Percentiles rank a stretch among this genome's conserved stretches.
These are phyloP conservation scores for Amphipyra berbera DNA, from an alignment of 2,888 invertebrate species.

Conservation along the genomic window DNA sequence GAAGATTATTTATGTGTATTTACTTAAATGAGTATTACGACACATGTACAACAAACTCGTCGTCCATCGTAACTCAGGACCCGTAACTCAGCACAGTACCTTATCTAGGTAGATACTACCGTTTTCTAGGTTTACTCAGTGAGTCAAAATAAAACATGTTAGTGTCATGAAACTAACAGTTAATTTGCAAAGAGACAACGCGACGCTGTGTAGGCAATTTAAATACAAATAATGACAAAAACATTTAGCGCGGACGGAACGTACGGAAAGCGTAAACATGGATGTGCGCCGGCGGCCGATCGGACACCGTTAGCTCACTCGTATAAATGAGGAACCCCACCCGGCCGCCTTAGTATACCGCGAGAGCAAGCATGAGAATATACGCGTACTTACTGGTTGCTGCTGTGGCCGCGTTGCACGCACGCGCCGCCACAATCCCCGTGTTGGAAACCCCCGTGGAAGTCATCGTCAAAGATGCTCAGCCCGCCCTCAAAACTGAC, in stretches of 20 bases:
- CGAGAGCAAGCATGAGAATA: slow-evolving; percentile 77
- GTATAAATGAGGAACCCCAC: slow-evolving; percentile 79
- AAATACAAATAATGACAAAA: slow-evolving; percentile 83
- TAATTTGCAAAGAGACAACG: slow-evolving; percentile 56
- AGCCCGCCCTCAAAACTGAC: slow-evolving; percentile 59
- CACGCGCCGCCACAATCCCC: slow-evolving; percentile 76
- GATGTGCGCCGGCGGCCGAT: slow-evolving; percentile 61
- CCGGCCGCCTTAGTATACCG: slow-evolving; percentile 71
- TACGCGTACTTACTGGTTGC: slow-evolving; percentile 76
- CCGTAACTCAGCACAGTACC: background rate
- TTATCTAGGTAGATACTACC: background rate
- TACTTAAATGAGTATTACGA: too few relatives aligned
- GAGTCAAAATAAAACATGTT: slow-evolving; percentile 6
- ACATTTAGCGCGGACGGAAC: slow-evolving; percentile 73
- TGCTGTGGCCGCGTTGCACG: slow-evolving; percentile 71
- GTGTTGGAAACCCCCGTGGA: slow-evolving; percentile 73
- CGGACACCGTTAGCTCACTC: slow-evolving; percentile 79
- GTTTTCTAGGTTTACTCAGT: background rate
- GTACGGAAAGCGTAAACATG: slow-evolving; percentile 74
- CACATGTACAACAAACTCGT: too few relatives aligned
- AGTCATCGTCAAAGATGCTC: slow-evolving; percentile 71
- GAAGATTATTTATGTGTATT: too few relatives aligned
- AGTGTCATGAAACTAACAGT: slow-evolving; percentile 44
- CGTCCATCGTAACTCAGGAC: too few relatives aligned
- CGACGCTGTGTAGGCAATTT: slow-evolving; percentile 63